These are phyloP conservation scores for Rhinoptilus africanus DNA, from an alignment of 2,113 vertebrate genomes.

Conservation along the genomic window DNA sequence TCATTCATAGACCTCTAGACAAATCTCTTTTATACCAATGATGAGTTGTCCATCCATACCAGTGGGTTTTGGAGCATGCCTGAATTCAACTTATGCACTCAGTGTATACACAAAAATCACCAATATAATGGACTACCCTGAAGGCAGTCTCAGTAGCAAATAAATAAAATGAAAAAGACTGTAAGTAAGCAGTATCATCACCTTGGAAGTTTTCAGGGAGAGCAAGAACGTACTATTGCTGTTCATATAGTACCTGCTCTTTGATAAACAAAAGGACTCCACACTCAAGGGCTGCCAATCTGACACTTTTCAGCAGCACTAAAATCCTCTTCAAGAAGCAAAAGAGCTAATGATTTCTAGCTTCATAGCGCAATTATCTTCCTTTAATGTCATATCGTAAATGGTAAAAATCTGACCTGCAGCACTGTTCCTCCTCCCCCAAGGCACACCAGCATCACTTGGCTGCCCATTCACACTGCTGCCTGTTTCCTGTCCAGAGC, in stretches of 20 bases:
- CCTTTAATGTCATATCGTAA: background rate
- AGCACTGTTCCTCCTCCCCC: background rate
- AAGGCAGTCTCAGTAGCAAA: background rate
- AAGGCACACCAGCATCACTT: background rate
- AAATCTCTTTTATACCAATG: background rate
- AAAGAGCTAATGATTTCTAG: background rate
- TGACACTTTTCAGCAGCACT: background rate
- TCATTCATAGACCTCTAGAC: background rate
- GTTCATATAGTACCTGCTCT: background rate
- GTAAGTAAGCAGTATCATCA: background rate
- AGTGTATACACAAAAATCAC: background rate
- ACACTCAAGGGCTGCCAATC: background rate
- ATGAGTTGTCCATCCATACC: background rate
- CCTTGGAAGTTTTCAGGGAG: background rate
- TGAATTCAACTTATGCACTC: background rate
- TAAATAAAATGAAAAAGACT: background rate
- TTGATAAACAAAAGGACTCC: background rate
- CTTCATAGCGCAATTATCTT: constrained; percentile 3
- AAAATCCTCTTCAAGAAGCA: background rate
- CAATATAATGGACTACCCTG: background rate
- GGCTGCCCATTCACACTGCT: background rate
- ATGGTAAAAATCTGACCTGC: background rate
- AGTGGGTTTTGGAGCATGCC: background rate
- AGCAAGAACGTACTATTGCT: background rate
- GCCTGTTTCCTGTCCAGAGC: background rate